Evolutionary conservation across 2,888 invertebrate species (phyloP), one percentile per base, ranked within the genome.

Genomic region (Plagiodera versicolora): DNA sequence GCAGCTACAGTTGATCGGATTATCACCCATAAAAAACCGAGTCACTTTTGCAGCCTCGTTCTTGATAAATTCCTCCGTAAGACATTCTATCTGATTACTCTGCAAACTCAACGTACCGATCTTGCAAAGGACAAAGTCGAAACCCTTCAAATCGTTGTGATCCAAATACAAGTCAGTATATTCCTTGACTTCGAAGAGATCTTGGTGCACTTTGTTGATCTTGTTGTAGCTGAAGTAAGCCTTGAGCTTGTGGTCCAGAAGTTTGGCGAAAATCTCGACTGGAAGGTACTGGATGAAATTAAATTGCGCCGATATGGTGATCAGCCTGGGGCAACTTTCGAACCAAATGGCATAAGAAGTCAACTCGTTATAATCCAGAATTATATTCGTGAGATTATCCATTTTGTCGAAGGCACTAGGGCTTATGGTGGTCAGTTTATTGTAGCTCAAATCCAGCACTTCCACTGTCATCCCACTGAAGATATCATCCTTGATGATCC

Each of bases 191-290:
- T 71, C 69, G 45, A 76, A 70, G 0, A 70, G 65, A 48, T 70
- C 60, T n/a, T 67, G 59, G 35, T 73, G 67, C n/a, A 74, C 65
- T 19, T 63, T 69, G 44, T 67, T 65, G 30, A 75, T 72, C 46
- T 70, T 72, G 54, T 76, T 76, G 61, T 71, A 72, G 44, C 75
- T 72, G 47, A 75, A 69, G 56, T 72, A 62, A n/a, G 72, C 61
- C n/a, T 64, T 67, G 24, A 71, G 51, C 11, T 67, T 63, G 50
- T 71, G 67, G 10, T 59, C 47, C 47, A 64, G 63, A n/a, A 74
- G 52, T 10, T 69, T 58, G 11, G 60, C 61, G 52, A 75, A 73
- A 14, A 72, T 66, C 20, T 71, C 68, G 2, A 61, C 67, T 1
- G 69, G 67, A 3, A 76, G 55, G 44, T 72, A 70, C 44, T 71